Conservation (phyloP, 2,888 invertebrate species). For the Clivina fossor region DNA sequence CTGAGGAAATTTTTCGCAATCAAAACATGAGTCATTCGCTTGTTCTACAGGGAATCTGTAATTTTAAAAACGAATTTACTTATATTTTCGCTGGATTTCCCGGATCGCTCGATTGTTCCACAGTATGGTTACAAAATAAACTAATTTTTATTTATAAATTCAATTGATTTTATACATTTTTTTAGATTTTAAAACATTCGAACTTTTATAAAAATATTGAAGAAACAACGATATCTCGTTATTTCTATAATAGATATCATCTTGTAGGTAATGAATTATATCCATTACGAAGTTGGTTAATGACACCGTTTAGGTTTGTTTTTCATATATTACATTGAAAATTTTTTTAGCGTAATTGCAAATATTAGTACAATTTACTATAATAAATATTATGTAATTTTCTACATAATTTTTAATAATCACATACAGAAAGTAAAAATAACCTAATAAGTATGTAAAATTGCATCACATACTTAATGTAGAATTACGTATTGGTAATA, state of each 20-base stretch:
- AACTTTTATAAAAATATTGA: constrained; percentile 21
- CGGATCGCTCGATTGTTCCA: constrained; percentile 6
- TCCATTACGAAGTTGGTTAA: constrained; percentile 17
- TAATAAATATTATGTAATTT: too few species aligned
- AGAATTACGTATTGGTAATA: too few species aligned
- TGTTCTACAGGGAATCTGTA: constrained; percentile 17
- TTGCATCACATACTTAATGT: too few species aligned
- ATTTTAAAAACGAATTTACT: constrained; percentile 11
- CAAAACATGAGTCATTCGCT: constrained; percentile 15
- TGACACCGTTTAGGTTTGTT: constrained; percentile 12
- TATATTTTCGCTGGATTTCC: constrained; percentile 17
- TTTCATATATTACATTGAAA: neutral
- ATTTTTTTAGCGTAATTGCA: neutral
- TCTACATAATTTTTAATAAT: too few species aligned
- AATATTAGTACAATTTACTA: neutral
- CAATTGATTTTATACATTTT: neutral
- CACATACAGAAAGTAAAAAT: too few species aligned
- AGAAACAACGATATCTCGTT: constrained; percentile 1
- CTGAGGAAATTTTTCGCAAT: constrained; percentile 12
- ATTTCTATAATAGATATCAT: constrained; percentile 21
- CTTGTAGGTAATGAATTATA: constrained; percentile 12
- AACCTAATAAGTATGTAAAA: too few species aligned
- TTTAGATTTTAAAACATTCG: constrained; percentile 14
- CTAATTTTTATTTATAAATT: neutral
- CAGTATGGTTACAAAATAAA: too few species aligned